Base-by-base conservation (phyloP, 2,888 invertebrate genomes). In the Ochropleura leucogaster region DNA sequence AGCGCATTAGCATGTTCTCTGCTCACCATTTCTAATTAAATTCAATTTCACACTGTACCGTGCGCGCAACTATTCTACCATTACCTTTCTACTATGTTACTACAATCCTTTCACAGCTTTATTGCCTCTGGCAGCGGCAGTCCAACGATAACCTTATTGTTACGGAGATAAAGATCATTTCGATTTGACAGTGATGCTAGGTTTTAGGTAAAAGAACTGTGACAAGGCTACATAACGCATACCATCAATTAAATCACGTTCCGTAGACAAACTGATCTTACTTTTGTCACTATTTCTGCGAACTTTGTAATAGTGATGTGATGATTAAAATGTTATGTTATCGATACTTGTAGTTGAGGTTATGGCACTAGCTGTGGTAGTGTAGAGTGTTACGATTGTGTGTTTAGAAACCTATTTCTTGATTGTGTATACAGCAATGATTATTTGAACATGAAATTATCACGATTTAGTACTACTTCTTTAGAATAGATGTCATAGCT, bases 21-120 rank as follows among this genome's bases (percentile, higher is more conserved):
- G 77, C 79, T 73, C 73, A 85, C 66, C 73, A 69, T 82, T 85
- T 85, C 82, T 82, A 84, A 85, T 84, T 82, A 77, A 72, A 84
- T 73, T 74, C 84, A 77, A 79, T 85, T 87, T 87, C 79, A 84
- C 85, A 77, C 69, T 70, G 72, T 49, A 71, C 59, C 51, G 69
- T 59, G 46, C 49, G 62, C 80, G 64, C 64, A 69, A 68, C 68
- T 60, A 20, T 49, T 69, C 55, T 69, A 69, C 42, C 40, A 82
- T 18, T 53, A 65, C 47, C 30, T 78, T 74, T 81, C 74, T 75
- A 77, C 74, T 72, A 44, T 64, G 79, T 53, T 53, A 82, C 68
- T 83, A 62, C 12, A 44, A 44, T 62, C n/a, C 12, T 62, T 44
- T 44, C 62, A 18, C n/a, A 62, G 7, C n/a, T n/a, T 12, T 62